Evolutionary conservation across 2,797 vertebrate species (phyloP).

Genomic region (Clarias fuscus): DNA sequence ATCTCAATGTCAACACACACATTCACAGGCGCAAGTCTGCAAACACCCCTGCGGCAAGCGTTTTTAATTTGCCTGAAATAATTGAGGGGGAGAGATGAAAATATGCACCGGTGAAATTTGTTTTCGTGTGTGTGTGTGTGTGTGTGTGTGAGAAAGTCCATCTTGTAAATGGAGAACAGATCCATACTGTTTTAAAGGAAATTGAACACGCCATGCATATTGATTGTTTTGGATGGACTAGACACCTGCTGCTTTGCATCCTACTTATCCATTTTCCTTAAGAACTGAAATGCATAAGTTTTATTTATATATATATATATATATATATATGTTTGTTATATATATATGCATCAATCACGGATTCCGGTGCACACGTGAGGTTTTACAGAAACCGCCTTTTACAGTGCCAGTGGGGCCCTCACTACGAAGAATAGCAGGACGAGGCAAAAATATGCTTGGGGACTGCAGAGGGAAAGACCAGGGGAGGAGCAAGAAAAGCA

Average conservation of each 20-base stretch:
- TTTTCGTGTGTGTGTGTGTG: not conserved
- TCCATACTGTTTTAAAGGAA: not conserved
- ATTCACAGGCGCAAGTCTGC: not conserved
- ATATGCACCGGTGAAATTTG: not conserved
- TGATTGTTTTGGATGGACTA: not conserved
- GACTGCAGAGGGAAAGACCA: conserved; percentile 34
- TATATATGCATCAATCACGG: not conserved
- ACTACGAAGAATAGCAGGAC: conserved; percentile 50
- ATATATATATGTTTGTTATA: not conserved
- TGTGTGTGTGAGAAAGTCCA: not conserved
- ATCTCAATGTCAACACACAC: not conserved
- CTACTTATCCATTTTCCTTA: not conserved
- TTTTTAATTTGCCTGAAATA: conserved; percentile 24
- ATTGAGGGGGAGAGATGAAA: conserved; percentile 17
- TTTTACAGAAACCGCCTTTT: conserved; percentile 21
- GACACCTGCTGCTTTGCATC: conserved; percentile 6
- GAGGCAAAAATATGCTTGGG: conserved; percentile 45
- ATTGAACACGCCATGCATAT: not conserved
- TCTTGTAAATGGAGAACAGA: not conserved
- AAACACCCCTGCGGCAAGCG: not conserved
- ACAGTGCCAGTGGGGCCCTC: conserved; percentile 28
- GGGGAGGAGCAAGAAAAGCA: conserved; percentile 6
- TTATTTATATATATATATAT: not conserved
- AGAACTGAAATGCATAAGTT: too few species aligned
- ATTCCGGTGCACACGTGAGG: conserved; percentile 2